phyloP scores from a whole-genome alignment of 2,888 invertebrate genomes.

The Diplolepis rosae region DNA sequence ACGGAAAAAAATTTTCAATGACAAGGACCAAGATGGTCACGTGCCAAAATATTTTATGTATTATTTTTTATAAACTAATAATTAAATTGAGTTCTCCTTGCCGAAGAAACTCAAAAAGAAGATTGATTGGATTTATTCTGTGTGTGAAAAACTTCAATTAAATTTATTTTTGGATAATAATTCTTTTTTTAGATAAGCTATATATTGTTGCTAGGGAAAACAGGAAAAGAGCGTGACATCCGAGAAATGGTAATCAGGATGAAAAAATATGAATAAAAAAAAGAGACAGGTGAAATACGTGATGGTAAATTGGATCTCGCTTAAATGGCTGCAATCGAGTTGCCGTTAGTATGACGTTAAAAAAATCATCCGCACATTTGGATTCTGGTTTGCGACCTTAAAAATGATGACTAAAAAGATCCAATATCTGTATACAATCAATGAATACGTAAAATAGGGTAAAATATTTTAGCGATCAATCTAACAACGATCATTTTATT shows the following conservation, averaged over 20 bases:
- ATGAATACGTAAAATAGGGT: not conserved
- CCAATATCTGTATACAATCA: not conserved
- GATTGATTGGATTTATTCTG: too few relatives aligned
- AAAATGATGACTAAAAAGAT: not conserved
- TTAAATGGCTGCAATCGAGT: constrained; percentile 51
- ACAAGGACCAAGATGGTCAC: too few relatives aligned
- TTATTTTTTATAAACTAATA: too few relatives aligned
- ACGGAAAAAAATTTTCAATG: too few relatives aligned
- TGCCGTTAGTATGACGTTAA: constrained; percentile 45
- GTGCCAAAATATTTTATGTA: too few relatives aligned
- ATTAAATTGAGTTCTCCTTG: too few relatives aligned
- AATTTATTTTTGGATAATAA: not conserved
- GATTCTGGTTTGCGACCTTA: constrained; percentile 30
- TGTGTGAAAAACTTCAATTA: too few relatives aligned
- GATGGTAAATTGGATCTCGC: constrained; percentile 53
- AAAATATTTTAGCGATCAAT: not conserved
- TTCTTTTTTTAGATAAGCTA: not conserved
- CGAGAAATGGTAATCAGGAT: not conserved
- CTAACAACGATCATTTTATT: not conserved
- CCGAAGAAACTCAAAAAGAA: too few relatives aligned
- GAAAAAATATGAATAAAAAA: not conserved
- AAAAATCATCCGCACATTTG: constrained; percentile 45
- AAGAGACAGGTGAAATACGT: not conserved
- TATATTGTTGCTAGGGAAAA: not conserved
- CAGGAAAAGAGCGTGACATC: not conserved